Evolutionary conservation across 2,888 invertebrate species (phyloP).

Genomic region (Odontocolon sp.): DNA sequence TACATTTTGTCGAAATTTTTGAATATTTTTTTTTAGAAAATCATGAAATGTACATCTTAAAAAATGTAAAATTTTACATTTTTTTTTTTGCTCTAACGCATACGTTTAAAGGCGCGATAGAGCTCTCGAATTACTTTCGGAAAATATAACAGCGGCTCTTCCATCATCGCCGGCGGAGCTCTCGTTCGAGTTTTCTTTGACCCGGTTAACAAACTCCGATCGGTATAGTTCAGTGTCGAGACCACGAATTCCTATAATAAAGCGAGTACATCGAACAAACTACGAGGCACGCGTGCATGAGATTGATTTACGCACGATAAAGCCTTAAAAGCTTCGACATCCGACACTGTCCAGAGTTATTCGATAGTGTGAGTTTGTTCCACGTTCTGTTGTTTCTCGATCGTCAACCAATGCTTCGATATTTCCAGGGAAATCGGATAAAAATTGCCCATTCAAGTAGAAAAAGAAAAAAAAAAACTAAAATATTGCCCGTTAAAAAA

Average conservation of each 20-base stretch:
- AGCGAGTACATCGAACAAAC: slow-evolving; percentile 20
- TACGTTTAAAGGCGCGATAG: too few relatives aligned
- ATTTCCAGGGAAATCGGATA: too few relatives aligned
- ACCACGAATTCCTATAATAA: slow-evolving; percentile 48
- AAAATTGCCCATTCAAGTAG: too few relatives aligned
- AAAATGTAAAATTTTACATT: too few relatives aligned
- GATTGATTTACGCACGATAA: slow-evolving; percentile 66
- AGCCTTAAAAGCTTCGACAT: slow-evolving; percentile 67
- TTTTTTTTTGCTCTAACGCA: too few relatives aligned
- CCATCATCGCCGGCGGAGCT: neutral
- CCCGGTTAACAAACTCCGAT: slow-evolving; percentile 38
- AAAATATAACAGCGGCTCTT: neutral
- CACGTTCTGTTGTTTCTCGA: slow-evolving; percentile 17
- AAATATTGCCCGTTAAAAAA: too few relatives aligned
- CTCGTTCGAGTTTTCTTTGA: slow-evolving; percentile 36
- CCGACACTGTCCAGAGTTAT: slow-evolving; percentile 65
- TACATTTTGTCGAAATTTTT: too few relatives aligned
- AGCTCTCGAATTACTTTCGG: too few relatives aligned
- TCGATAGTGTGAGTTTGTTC: slow-evolving; percentile 44
- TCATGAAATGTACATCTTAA: too few relatives aligned
- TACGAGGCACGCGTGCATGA: slow-evolving; percentile 58
- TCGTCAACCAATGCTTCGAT: neutral
- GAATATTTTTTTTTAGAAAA: neutral
- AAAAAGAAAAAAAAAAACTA: too few relatives aligned
- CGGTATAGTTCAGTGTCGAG: slow-evolving; percentile 27